Base-by-base conservation (phyloP, 1,140 invertebrate species). In the Phymastichus coffea region DNA sequence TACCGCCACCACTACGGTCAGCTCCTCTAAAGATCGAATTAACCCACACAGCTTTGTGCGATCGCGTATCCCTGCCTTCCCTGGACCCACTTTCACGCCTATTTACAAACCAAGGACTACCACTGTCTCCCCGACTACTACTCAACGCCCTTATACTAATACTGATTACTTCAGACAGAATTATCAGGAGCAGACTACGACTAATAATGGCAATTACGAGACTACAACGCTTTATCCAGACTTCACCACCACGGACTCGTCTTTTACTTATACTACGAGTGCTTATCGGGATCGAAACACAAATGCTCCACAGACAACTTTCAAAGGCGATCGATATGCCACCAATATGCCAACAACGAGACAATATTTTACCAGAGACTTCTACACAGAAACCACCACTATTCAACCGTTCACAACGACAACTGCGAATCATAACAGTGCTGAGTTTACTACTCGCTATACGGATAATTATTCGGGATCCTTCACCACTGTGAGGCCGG, bases 41-140 rank as follows among this genome's bases (percentile, higher is more conserved):
- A 44, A 4, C 20, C 59, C 52, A 4, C 52, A 61, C 10, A 25
- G 12, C 4, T 56, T 61, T 3, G 28, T 54, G 8, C 35, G 59
- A 1, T 37, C 65, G 8, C 66, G 64, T 25, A 65, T 70, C 0
- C 66, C 69, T 3, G 25, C 63, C 6, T 75, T 65, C 47, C 73
- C 73, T 0, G 73, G 70, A 22, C 70, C 73, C 1, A 78, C 76
- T 0, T 76, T 61, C 33, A 55, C 72, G 2, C 76, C 76, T 0
- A 74, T 77, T 25, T 78, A 73, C 26, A 76, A 76, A 14, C 73
- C 76, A 1, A 62, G 72, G 14, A 68, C 70, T 0, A 65, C 69
- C 0, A 68, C 70, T 0, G 49, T 69, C 3, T 55, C 64, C 0
- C 70, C 63, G 47, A 69, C 28, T 10, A 63, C 64, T 25, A 71